Evolutionary conservation across 2,113 vertebrate species (phyloP).

Genomic region (Orcinus orca): DNA sequence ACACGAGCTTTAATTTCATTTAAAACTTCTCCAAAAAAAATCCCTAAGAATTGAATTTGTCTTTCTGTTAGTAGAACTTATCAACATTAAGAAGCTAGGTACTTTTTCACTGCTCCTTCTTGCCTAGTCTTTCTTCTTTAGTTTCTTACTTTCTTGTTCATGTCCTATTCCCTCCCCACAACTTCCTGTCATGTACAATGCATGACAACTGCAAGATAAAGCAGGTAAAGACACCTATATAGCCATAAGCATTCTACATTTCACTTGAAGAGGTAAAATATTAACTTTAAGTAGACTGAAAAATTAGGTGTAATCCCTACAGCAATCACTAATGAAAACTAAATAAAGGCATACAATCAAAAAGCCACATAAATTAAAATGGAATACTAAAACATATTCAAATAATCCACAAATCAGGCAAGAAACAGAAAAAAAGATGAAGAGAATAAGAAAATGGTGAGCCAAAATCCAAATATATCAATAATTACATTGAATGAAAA

Average conservation of each 20-base stretch:
- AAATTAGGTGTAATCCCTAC: not conserved
- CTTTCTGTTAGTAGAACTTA: constrained; percentile 12
- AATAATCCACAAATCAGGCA: not conserved
- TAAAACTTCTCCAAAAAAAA: not conserved
- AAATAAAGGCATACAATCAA: not conserved
- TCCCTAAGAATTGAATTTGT: not conserved
- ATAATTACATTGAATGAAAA: not conserved
- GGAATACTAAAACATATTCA: not conserved
- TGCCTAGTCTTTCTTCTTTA: not conserved
- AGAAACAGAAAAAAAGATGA: not conserved
- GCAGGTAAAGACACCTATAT: not conserved
- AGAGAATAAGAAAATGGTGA: not conserved
- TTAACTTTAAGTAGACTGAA: not conserved
- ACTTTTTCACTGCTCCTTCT: constrained; percentile 3
- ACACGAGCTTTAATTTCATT: constrained; percentile 52
- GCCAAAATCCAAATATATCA: not conserved
- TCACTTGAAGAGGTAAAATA: not conserved
- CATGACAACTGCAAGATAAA: not conserved
- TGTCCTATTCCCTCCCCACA: not conserved
- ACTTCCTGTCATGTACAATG: not conserved
- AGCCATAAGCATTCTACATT: not conserved
- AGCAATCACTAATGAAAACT: not conserved
- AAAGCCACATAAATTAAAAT: not conserved
- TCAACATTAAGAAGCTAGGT: not conserved
- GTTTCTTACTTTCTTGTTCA: not conserved